Conservation (phyloP, 1,140 invertebrate species). For the Papilio polytes region DNA sequence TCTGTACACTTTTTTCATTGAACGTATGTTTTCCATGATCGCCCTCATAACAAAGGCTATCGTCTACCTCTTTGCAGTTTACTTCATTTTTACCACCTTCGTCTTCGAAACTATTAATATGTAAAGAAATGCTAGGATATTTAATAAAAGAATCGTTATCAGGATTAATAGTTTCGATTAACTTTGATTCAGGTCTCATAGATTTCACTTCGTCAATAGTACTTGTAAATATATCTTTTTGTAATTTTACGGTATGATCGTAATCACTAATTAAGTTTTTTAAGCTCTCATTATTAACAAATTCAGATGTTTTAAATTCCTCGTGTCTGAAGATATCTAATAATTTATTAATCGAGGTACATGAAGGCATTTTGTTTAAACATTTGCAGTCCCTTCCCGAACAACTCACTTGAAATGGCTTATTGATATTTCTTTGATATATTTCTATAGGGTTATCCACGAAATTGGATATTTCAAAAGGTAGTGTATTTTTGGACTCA, state of each 20-base stretch:
- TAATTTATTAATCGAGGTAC: conserved; percentile 68
- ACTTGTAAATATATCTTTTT: conserved; percentile 9
- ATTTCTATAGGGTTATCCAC: not conserved
- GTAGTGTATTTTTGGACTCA: not conserved
- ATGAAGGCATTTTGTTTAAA: conserved; percentile 73
- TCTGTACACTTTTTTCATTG: not conserved
- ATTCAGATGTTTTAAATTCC: conserved; percentile 36
- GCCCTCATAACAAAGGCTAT: not conserved
- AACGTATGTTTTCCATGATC: not conserved
- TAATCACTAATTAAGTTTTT: not conserved
- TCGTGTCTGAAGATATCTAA: conserved; percentile 55
- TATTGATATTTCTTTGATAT: not conserved
- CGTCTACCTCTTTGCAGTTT: conserved; percentile 2
- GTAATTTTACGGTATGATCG: not conserved
- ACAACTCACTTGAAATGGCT: conserved; percentile 42
- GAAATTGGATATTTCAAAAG: not conserved
- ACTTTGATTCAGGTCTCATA: conserved; percentile 5
- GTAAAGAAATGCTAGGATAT: not conserved
- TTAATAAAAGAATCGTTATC: not conserved
- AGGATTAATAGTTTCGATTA: conserved; percentile 5
- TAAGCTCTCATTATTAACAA: conserved; percentile 34
- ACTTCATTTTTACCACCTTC: not conserved
- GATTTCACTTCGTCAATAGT: conserved; percentile 4
- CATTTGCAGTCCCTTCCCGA: conserved; percentile 56
- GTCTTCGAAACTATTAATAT: not conserved